Percentiles rank a stretch among this genome's conserved stretches.
phyloP scores from a whole-genome alignment of 2,888 invertebrate species.

The Caenorhabditis sinica region DNA sequence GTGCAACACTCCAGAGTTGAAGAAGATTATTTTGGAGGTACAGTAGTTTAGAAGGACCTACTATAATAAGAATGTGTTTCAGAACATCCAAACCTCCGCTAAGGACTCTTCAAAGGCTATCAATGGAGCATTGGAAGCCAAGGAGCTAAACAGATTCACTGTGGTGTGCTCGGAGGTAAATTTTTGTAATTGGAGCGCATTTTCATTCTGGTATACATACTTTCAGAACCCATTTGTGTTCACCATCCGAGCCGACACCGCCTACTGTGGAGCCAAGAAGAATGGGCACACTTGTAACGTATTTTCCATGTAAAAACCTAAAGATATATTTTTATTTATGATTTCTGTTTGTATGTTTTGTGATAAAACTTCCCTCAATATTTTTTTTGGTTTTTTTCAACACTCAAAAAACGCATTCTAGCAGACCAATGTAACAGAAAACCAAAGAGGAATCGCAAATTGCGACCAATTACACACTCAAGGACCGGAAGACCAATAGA shows the following conservation, averaged over 20 bases:
- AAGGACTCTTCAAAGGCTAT: slow-evolving; percentile 51
- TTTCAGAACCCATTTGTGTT: slow-evolving; percentile 58
- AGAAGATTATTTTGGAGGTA: slow-evolving; percentile 54
- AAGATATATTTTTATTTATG: not conserved
- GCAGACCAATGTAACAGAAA: too few species aligned
- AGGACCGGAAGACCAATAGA: too few species aligned
- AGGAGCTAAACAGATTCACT: slow-evolving; percentile 37
- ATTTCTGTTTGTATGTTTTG: not conserved
- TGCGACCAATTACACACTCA: too few species aligned
- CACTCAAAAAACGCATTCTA: too few species aligned
- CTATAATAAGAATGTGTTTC: not conserved
- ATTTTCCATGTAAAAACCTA: slow-evolving; percentile 46
- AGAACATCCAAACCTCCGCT: slow-evolving; percentile 47
- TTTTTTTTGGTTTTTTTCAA: too few species aligned
- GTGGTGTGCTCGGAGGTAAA: slow-evolving; percentile 57
- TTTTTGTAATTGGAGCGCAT: too few species aligned
- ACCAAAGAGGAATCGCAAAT: too few species aligned
- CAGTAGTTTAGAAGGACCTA: not conserved
- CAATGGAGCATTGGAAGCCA: slow-evolving; percentile 41
- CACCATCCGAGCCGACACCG: slow-evolving; percentile 60
- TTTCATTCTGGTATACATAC: not conserved
- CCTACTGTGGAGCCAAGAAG: slow-evolving; percentile 63
- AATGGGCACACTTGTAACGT: slow-evolving; percentile 61
- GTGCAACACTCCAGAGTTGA: slow-evolving; percentile 60
- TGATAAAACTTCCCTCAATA: too few species aligned